phyloP scores from a whole-genome alignment of 2,113 vertebrate species.

The Scomber colias region DNA sequence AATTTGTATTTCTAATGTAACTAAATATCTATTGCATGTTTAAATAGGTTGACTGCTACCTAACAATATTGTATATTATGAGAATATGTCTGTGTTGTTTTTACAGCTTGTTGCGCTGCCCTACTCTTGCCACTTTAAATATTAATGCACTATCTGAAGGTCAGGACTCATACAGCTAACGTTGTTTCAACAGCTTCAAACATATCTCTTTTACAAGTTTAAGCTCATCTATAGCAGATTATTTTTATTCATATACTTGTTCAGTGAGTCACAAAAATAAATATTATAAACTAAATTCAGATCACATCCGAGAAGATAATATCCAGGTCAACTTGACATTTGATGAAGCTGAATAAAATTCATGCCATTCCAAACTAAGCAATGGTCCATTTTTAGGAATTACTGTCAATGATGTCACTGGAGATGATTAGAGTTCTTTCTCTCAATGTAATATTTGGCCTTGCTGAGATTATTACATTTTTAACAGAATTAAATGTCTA shows the following conservation, averaged over 20 bases:
- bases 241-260: not conserved
- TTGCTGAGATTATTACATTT: not conserved
- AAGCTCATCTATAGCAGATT: not conserved
- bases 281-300: constrained; percentile 5
- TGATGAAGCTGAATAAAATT: constrained; percentile 27
- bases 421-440: not conserved
- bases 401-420: not conserved
- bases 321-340: not conserved
- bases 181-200: no score
- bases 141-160: no score
- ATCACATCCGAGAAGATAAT: constrained; percentile 2
- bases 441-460: no score
- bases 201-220: not conserved
- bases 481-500: not conserved
- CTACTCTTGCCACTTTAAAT: no score
- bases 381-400: not conserved
- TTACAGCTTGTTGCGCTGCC: no score
- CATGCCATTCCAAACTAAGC: not conserved
- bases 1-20: no score
- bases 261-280: constrained; percentile 13
- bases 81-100: no score
- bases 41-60: no score
- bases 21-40: no score
- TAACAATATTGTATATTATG: no score
- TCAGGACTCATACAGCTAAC: no score